Conservation (phyloP, 1,140 invertebrate species). For the Drosophila parvula region DNA sequence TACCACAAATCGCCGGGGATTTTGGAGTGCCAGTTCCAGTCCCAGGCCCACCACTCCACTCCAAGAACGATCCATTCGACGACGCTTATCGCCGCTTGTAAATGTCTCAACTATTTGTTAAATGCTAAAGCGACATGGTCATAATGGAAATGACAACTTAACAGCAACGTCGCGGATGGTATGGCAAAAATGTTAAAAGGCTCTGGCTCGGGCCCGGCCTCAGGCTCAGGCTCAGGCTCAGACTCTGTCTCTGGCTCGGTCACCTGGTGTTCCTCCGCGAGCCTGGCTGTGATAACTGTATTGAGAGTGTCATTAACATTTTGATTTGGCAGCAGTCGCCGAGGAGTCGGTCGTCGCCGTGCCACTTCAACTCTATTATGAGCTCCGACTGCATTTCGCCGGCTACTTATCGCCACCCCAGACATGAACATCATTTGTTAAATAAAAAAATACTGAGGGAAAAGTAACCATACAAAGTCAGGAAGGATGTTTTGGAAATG, state of each 20-base stretch:
- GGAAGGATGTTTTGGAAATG: no score
- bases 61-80: constrained; percentile 5
- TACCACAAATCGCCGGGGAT: constrained; percentile 74
- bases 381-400: constrained; percentile 37
- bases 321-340: constrained; percentile 67
- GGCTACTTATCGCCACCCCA: constrained; percentile 62
- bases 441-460: constrained; percentile 56
- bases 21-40: constrained; percentile 31
- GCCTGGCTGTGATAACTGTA: constrained; percentile 72
- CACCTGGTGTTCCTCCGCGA: neutral
- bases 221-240: constrained; percentile 13
- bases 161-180: constrained; percentile 50
- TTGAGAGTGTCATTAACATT: constrained; percentile 84
- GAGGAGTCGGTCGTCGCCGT: neutral
- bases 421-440: constrained; percentile 81
- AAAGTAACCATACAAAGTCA: no score
- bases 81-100: constrained; percentile 74
- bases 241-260: constrained; percentile 17
- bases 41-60: neutral
- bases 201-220: constrained; percentile 40
- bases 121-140: constrained; percentile 83
- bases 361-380: constrained; percentile 63
- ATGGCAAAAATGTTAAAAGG: constrained; percentile 78
- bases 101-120: constrained; percentile 84
- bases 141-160: constrained; percentile 84